Base-by-base conservation (phyloP, 2,888 invertebrate genomes). In the Eristalinus aeneus region DNA sequence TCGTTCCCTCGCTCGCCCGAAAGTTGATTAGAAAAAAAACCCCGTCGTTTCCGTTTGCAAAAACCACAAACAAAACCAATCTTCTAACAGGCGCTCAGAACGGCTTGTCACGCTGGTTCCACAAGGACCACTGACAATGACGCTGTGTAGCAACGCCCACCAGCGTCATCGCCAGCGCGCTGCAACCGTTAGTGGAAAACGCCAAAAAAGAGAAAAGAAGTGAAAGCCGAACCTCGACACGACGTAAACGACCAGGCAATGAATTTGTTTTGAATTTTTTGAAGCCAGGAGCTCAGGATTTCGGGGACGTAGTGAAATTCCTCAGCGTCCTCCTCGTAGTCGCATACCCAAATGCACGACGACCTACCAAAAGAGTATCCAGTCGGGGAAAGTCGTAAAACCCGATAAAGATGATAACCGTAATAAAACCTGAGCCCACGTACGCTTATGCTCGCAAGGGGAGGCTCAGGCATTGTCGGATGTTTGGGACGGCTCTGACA, bases 231-330 rank as follows among this genome's bases (percentile, higher is more conserved):
- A 72, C 27, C 23, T 46, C 64, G 11, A 63, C 20, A 23, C 34
- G 34, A 34, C n/a, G 61, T 27, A 68, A 31, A 60, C 34, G 58
- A 27, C 64, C 23, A 69, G 75, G n/a, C 72, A 80, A 69, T 81
- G 85, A 85, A 85, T 85, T 77, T 68, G 77, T 80, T 85, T 85
- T 85, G 85, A 85, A 85, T 85, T 80, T 85, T 85, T 85, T 85
- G 32, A 23, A 61, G 76, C 81, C 76, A 80, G 69, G 85, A 34
- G 63, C 73, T 54, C 85, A 85, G 67, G 34, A 81, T 69, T 76
- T 65, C 32, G 0, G 31, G 68, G 12, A 73, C 31, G 76, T 23
- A 61, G 67, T 67, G 39, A 6, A 39, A 75, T 67, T 67, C 60
- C 12, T 36, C 22, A n/a, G 46, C 46, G 20, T 71, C 76, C 73